Evolutionary conservation across 2,797 vertebrate species (phyloP).

Genomic region (Crocidura indochinensis): DNA sequence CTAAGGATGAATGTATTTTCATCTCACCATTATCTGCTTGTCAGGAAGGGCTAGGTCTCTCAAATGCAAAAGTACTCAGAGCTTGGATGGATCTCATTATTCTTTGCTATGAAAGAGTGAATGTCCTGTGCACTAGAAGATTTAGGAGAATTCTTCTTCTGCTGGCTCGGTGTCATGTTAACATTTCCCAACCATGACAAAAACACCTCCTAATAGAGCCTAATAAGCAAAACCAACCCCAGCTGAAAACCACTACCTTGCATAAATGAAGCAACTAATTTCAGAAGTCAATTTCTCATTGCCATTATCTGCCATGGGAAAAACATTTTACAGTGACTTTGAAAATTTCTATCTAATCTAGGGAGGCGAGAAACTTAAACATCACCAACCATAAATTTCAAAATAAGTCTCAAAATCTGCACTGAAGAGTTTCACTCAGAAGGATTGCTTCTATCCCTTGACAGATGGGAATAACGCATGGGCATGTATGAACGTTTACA

Average conservation of each 20-base stretch:
- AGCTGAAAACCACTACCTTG: not conserved
- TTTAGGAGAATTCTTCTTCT: conserved; percentile 23
- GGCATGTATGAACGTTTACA: conserved; percentile 14
- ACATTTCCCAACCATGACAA: conserved; percentile 23
- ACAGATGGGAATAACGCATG: not conserved
- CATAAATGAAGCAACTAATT: not conserved
- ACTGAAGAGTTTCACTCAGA: conserved; percentile 20
- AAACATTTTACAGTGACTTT: conserved; percentile 26
- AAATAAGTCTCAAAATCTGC: conserved; percentile 32
- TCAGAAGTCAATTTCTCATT: conserved; percentile 20
- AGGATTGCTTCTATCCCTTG: conserved; percentile 42
- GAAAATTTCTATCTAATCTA: not conserved
- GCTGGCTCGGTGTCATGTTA: conserved; percentile 25
- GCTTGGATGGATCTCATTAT: not conserved
- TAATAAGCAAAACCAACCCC: not conserved
- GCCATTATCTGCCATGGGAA: conserved; percentile 1
- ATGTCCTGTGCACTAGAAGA: not conserved
- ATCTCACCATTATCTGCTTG: not conserved
- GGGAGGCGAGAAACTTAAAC: conserved; percentile 43
- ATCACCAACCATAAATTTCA: conserved; percentile 43
- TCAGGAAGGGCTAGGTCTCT: conserved; percentile 36
- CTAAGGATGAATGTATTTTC: conserved; percentile 35
- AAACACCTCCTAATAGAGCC: conserved; percentile 1
- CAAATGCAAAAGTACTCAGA: conserved; percentile 17
- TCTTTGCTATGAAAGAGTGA: not conserved